Conservation (phyloP, 2,888 invertebrate species). For the Euzophera pinguis region DNA sequence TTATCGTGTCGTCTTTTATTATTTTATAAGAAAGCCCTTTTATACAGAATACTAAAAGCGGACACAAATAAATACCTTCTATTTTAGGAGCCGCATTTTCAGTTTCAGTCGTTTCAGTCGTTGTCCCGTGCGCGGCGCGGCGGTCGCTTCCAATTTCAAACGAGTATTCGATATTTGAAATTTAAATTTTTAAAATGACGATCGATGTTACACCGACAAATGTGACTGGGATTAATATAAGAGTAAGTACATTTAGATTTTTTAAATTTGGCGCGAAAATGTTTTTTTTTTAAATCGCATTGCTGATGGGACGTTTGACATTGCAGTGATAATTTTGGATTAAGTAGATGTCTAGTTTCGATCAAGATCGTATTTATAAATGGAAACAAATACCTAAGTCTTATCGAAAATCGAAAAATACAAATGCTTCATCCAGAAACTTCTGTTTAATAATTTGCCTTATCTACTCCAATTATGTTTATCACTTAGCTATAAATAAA, state of each 20-base stretch:
- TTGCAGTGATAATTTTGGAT: conserved; percentile 20
- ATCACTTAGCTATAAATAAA: no score
- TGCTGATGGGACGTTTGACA: background rate
- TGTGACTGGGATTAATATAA: conserved; percentile 67
- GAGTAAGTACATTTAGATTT: conserved; percentile 51
- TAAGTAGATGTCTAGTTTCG: conserved; percentile 9
- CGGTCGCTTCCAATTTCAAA: conserved; percentile 48
- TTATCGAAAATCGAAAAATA: no score
- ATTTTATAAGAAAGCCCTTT: conserved; percentile 13
- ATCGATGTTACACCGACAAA: conserved; percentile 48
- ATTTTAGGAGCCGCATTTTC: conserved; percentile 72
- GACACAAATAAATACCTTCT: conserved; percentile 60
- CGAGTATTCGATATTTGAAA: conserved; percentile 31
- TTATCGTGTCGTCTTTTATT: conserved; percentile 6
- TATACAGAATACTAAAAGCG: conserved; percentile 43
- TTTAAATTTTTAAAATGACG: conserved; percentile 41
- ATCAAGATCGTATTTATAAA: background rate
- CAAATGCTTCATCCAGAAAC: no score
- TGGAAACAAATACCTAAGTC: no score
- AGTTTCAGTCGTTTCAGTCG: conserved; percentile 67
- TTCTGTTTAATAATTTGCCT: no score
- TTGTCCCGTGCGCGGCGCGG: conserved; percentile 54
- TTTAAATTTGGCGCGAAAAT: background rate
- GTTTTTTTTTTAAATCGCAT: background rate
- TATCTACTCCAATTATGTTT: no score